Conservation (phyloP, 2,888 invertebrate species). For the Limnephilus auricula region DNA sequence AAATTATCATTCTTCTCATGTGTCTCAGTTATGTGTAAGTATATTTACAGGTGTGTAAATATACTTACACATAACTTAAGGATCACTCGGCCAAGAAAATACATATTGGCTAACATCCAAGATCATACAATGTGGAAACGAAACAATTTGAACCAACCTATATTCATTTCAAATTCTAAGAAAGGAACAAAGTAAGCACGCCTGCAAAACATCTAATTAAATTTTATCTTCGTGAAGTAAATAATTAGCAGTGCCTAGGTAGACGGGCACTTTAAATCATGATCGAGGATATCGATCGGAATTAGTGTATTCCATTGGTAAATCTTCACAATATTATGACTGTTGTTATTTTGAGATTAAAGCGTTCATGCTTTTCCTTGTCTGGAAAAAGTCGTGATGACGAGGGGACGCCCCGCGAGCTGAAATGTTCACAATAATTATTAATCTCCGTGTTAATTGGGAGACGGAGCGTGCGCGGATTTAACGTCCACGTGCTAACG, state of each 20-base stretch:
- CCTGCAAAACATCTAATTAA: not conserved
- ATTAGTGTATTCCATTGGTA: not conserved
- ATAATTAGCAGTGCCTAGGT: not conserved
- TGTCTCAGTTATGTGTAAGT: too few species aligned
- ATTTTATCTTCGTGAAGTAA: not conserved
- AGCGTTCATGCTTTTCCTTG: not conserved
- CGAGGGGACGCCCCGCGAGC: conserved; percentile 29
- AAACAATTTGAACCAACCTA: not conserved
- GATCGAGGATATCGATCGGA: not conserved
- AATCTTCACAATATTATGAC: not conserved
- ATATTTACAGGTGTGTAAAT: conserved; percentile 29
- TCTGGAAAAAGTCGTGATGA: conserved; percentile 31
- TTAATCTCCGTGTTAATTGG: conserved; percentile 50
- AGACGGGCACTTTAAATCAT: not conserved
- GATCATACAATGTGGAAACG: conserved; percentile 38
- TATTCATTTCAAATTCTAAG: not conserved
- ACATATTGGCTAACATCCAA: conserved; percentile 39
- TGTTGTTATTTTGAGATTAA: not conserved
- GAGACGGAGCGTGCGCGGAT: conserved; percentile 37
- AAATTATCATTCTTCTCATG: conserved; percentile 28
- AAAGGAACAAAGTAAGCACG: not conserved
- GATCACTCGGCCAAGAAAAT: conserved; percentile 22
- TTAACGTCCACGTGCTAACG: conserved; percentile 36
- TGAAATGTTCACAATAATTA: conserved; percentile 41
- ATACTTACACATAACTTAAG: not conserved